Evolutionary conservation across 1,140 invertebrate genomes (phyloP), one percentile per base, ranked within the genome.

Genomic region (Manduca sexta): DNA sequence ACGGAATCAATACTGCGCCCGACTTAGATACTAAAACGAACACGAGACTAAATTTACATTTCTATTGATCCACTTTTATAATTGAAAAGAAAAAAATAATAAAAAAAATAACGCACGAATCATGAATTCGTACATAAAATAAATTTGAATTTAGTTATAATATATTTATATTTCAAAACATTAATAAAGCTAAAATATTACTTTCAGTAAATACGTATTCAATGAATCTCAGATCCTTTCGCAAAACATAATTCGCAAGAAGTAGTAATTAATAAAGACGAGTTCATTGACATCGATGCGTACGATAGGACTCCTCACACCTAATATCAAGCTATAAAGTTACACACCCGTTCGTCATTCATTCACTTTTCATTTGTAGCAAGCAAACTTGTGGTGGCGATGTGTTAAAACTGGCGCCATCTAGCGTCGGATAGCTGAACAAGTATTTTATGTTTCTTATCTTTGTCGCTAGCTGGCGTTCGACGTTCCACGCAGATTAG

Each of bases 221-320:
- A n/a, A n/a, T n/a, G n/a, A n/a, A n/a, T n/a, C n/a, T 34, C 10
- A n/a, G 16, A 17, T 35, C 14, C 18, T 45, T 18, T 10, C 2
- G 11, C 12, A 12, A 45, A 45, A 35, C n/a, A 34, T 34, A 45
- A 45, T 43, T 46, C n/a, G 37, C 18, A 55, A 43, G 35, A 33
- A 49, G 55, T 49, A 48, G 59, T 63, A 68, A 74, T 67, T 63
- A 68, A 74, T 65, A 67, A 66, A 65, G 53, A 60, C 51, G 64
- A 57, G 80, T 76, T 81, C 77, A 64, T 80, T 81, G 77, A 81
- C 73, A 65, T 61, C 64, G 37, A 50, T 69, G 69, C 64, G 74
- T 78, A 75, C 69, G 68, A 50, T 60, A 50, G 66, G 60, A 67
- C 56, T 61, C 65, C 63, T 52, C 64, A 63, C 61, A 51, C 48